Conservation (phyloP, 2,113 vertebrate genomes). For the Gambusia holbrooki region DNA sequence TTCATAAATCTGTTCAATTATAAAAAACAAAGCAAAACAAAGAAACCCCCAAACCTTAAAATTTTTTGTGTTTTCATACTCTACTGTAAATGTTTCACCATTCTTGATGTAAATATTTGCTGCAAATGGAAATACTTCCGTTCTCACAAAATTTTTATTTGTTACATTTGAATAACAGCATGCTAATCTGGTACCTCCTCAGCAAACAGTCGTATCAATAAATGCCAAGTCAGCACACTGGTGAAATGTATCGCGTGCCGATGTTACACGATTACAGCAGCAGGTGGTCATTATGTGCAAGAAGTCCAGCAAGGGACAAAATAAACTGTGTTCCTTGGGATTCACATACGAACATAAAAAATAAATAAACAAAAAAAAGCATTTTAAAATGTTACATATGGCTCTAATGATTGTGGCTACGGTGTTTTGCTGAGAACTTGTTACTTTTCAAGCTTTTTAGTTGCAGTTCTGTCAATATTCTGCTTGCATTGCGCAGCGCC, state of each 20-base stretch:
- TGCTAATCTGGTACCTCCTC: constrained; percentile 7
- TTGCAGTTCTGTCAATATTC: no score
- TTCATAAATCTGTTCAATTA: background rate
- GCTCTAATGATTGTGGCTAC: background rate
- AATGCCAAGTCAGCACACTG: constrained; percentile 44
- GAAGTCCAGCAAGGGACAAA: constrained; percentile 19
- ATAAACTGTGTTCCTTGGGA: constrained; percentile 1
- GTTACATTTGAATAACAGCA: background rate
- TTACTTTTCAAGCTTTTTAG: no score
- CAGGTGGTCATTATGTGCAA: constrained; percentile 49
- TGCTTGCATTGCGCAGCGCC: no score
- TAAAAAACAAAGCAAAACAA: background rate
- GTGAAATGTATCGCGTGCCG: constrained; percentile 21
- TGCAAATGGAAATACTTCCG: background rate
- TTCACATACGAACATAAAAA: background rate
- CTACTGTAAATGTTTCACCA: background rate
- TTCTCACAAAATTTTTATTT: constrained; percentile 23
- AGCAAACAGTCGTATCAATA: constrained; percentile 8
- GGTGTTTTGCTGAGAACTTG: no score
- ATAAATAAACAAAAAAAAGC: background rate
- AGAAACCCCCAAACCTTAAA: background rate
- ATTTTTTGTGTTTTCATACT: background rate
- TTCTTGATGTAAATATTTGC: background rate
- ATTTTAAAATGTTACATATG: background rate
- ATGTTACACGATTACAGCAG: constrained; percentile 38